phyloP scores from a whole-genome alignment of 2,888 invertebrate species.

The Biston stratarius region DNA sequence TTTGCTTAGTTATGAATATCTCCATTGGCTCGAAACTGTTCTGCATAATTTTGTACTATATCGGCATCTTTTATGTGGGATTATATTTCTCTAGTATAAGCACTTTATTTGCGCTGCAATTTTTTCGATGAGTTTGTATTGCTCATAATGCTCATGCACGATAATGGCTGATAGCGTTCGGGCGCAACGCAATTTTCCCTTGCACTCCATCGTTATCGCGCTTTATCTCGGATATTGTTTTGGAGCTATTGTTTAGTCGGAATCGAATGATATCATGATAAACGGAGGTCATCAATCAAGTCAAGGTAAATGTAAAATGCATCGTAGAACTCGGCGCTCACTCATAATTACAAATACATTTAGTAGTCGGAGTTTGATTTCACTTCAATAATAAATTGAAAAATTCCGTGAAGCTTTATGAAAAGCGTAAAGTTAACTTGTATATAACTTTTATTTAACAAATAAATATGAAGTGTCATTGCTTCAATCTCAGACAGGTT shows the following conservation, averaged over 20 bases:
- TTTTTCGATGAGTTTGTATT: constrained; percentile 32
- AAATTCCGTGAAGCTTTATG: neutral
- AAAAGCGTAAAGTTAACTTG: neutral
- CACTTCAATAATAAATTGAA: neutral
- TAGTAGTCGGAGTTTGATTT: constrained; percentile 1
- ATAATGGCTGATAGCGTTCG: constrained; percentile 44
- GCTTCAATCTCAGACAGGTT: neutral
- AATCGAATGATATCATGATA: constrained; percentile 42
- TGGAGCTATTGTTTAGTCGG: constrained; percentile 38
- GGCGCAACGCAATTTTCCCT: constrained; percentile 42
- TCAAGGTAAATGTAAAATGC: constrained; percentile 48
- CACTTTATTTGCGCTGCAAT: constrained; percentile 16
- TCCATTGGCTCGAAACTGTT: neutral
- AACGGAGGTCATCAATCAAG: constrained; percentile 50
- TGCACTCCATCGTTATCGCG: constrained; percentile 46
- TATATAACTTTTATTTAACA: neutral
- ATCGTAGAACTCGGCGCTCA: constrained; percentile 22
- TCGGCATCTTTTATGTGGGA: neutral
- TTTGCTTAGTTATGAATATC: too few relatives aligned
- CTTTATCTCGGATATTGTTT: constrained; percentile 43
- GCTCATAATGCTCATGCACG: constrained; percentile 24
- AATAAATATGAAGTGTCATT: neutral
- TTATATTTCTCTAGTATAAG: neutral
- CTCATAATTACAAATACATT: neutral
- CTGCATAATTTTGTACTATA: neutral